phyloP scores from a whole-genome alignment of 2,113 vertebrate genomes.

The Myxocyprinus asiaticus region DNA sequence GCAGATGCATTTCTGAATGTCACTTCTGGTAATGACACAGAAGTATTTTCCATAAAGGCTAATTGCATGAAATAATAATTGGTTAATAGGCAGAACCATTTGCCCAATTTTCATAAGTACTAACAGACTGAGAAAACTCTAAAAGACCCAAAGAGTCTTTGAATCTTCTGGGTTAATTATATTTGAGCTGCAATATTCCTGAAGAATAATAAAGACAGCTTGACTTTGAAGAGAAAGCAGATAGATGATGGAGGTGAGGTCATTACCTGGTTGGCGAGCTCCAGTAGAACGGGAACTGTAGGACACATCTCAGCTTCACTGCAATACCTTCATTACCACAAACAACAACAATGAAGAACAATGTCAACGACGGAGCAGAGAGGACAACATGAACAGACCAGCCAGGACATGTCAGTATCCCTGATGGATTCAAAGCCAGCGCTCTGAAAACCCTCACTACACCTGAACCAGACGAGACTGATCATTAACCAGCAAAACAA shows the following conservation, averaged over 20 bases:
- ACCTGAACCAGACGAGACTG: conserved; percentile 38
- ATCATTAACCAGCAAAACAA: conserved; percentile 69
- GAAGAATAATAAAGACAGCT: conserved; percentile 54
- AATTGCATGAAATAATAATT: conserved; percentile 90
- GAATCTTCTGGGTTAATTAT: conserved; percentile 73
- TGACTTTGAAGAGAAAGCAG: too few relatives aligned
- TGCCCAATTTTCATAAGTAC: conserved; percentile 90
- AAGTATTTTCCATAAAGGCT: conserved; percentile 80
- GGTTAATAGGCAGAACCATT: conserved; percentile 84
- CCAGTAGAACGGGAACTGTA: conserved; percentile 86
- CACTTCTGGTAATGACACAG: conserved; percentile 77
- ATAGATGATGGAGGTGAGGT: conserved; percentile 20
- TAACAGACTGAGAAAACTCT: conserved; percentile 80
- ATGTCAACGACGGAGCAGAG: conserved; percentile 75
- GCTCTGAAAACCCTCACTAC: conserved; percentile 66
- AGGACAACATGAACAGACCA: conserved; percentile 77
- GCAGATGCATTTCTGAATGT: conserved; percentile 64
- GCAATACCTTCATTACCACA: conserved; percentile 86
- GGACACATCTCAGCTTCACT: conserved; percentile 80
- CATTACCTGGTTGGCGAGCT: conserved; percentile 96
- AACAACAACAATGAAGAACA: conserved; percentile 64
- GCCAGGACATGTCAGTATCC: conserved; percentile 77
- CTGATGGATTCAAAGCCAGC: conserved; percentile 73
- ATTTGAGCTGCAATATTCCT: conserved; percentile 67
- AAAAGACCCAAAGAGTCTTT: conserved; percentile 72